These are phyloP conservation scores for Bradynema listronoti DNA, from an alignment of 1,140 invertebrate species.

Conservation along the genomic window DNA sequence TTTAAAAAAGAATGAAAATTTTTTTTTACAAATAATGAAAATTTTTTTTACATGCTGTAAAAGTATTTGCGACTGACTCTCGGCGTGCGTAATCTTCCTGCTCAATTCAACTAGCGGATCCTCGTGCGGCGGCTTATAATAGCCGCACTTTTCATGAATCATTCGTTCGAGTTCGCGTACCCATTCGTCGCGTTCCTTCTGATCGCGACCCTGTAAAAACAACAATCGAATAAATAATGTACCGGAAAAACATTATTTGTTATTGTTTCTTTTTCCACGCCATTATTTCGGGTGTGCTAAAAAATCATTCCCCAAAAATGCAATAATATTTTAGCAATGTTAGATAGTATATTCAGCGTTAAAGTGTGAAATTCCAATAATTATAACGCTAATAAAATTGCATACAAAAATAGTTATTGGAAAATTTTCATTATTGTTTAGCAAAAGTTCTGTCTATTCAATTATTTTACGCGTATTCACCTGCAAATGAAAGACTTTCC, in stretches of 20 bases:
- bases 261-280: too few relatives aligned
- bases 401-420: constrained; percentile 30
- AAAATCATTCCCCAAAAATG: too few relatives aligned
- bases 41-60: constrained; percentile 80
- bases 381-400: not conserved
- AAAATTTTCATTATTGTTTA: too few relatives aligned
- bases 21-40: constrained; percentile 60
- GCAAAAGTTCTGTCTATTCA: too few relatives aligned
- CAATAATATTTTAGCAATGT: too few relatives aligned
- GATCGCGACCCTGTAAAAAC: constrained; percentile 81
- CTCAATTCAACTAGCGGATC: constrained; percentile 66
- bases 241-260: too few relatives aligned
- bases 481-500: constrained; percentile 97
- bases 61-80: constrained; percentile 88
- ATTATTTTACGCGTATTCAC: constrained; percentile 55
- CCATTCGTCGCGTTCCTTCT: constrained; percentile 88
- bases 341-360: not conserved
- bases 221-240: too few relatives aligned
- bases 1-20: too few relatives aligned
- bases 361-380: not conserved
- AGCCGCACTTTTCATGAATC: constrained; percentile 62
- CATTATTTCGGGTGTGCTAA: too few relatives aligned
- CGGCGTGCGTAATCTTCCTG: constrained; percentile 82
- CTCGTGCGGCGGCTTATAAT: constrained; percentile 38
- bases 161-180: constrained; percentile 86